Evolutionary conservation across 2,888 invertebrate species (phyloP), one percentile per base, ranked within the genome.

Genomic region (Selenia dentaria): DNA sequence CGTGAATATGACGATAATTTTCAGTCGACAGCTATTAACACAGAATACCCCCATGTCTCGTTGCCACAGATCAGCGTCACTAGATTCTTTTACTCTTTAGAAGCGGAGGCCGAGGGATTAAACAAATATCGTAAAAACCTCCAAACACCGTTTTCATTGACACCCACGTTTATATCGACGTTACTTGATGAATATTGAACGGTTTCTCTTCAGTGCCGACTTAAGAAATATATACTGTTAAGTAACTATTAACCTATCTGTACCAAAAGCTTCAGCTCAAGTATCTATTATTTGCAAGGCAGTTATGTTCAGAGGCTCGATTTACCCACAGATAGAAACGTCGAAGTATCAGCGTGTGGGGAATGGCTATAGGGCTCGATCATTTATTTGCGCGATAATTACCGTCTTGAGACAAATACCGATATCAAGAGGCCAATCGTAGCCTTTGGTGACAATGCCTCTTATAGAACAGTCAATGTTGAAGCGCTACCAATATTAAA

Each of bases 231-330:
- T 16, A 16, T n/a, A n/a, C n/a, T n/a, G n/a, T n/a, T n/a, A 16
- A 16, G 16, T 16, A 16, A 16, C 3, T 16, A 3, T 3, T 16
- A 16, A 3, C 16, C 4, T 3, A 16, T 16, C 16, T 16, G 16
- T 16, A 4, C 16, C 16, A 16, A 3, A 4, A 16, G 2, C 16
- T 56, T 53, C 54, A 55, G 57, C 64, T 68, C 63, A 74, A 72
- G 75, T 74, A 73, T 74, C 70, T 74, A 74, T 83, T 79, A 81
- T 77, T 73, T 72, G 71, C 71, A 65, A 74, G 65, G 73, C 85
- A 79, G 83, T 86, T 84, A 84, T 75, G 68, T 79, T 72, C 86
- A 85, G 83, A 59, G 34, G 43, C 56, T 64, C 70, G 69, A 69
- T 70, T 67, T 70, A 67, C 62, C 68, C 64, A 63, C 62, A 69